These are phyloP conservation scores for Tricholaema leucomelas DNA, from an alignment of 2,113 vertebrate species.

Conservation along the genomic window DNA sequence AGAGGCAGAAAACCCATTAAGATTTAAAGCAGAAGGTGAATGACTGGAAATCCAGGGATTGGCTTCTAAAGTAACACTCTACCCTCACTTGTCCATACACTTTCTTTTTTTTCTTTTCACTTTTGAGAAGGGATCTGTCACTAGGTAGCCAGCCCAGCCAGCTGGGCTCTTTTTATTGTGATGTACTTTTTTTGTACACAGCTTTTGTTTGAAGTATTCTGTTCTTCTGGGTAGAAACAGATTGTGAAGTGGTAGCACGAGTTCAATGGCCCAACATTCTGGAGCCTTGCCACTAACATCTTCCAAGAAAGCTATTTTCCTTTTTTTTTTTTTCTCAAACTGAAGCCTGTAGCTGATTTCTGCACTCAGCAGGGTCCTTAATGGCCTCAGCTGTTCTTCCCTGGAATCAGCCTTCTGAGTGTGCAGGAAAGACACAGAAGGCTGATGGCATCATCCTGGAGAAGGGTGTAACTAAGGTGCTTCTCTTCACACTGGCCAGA, in stretches of 20 bases:
- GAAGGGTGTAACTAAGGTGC: background rate
- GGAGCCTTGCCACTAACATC: slow-evolving; percentile 49
- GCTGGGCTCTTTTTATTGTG: slow-evolving; percentile 47
- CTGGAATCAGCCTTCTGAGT: background rate
- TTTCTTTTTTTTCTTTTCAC: slow-evolving; percentile 33
- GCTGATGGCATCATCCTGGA: background rate
- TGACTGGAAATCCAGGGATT: slow-evolving; percentile 67
- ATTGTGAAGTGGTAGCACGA: slow-evolving; percentile 14
- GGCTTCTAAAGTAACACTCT: slow-evolving; percentile 58
- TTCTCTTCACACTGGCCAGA: background rate
- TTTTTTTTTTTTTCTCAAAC: background rate
- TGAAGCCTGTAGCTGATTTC: slow-evolving; percentile 16
- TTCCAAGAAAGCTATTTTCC: slow-evolving; percentile 13
- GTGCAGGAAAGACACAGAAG: background rate
- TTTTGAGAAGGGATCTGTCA: slow-evolving; percentile 62
- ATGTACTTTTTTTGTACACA: slow-evolving; percentile 74
- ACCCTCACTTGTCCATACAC: slow-evolving; percentile 37
- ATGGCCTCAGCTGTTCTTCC: background rate
- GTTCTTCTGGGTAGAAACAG: slow-evolving; percentile 47
- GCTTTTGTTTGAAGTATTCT: slow-evolving; percentile 49
- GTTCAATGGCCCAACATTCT: slow-evolving; percentile 1
- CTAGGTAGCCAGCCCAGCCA: slow-evolving; percentile 47
- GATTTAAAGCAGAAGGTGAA: slow-evolving; percentile 62
- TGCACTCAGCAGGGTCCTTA: slow-evolving; percentile 17
- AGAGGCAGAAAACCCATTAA: slow-evolving; percentile 57